Evolutionary conservation across 2,888 invertebrate genomes (phyloP).

Genomic region (Xestia xanthographa): DNA sequence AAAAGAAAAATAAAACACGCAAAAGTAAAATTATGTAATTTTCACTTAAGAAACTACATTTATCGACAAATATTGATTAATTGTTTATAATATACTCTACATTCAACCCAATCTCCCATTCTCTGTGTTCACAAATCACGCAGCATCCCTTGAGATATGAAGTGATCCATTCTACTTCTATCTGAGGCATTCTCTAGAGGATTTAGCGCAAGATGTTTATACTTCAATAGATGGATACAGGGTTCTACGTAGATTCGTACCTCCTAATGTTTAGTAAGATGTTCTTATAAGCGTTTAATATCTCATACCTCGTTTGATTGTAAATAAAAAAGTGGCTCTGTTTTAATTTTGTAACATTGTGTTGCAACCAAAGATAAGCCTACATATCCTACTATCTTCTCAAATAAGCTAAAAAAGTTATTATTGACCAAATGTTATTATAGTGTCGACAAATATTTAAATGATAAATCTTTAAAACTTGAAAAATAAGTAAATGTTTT

Average conservation of each 20-base stretch:
- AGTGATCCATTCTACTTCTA: not conserved
- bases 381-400: not conserved
- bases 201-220: conserved; percentile 16
- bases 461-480: too few relatives aligned
- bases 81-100: not conserved
- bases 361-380: not conserved
- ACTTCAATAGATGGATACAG: conserved; percentile 7
- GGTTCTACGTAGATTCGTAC: not conserved
- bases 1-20: not conserved
- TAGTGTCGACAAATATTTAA: too few relatives aligned
- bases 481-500: too few relatives aligned
- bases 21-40: not conserved
- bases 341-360: not conserved
- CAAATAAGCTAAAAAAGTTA: too few relatives aligned
- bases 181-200: conserved; percentile 12
- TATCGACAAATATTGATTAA: not conserved
- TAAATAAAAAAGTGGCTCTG: not conserved
- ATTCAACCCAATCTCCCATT: not conserved
- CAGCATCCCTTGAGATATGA: not conserved
- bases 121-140: not conserved
- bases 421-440: too few relatives aligned
- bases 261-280: not conserved
- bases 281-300: not conserved
- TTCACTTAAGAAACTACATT: not conserved
- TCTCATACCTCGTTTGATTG: not conserved